A percentile compares a stretch with the other conserved stretches of the same genome.
These are phyloP conservation scores for Euura saliciscinereae DNA, from an alignment of 1,140 invertebrate genomes.

Conservation along the genomic window DNA sequence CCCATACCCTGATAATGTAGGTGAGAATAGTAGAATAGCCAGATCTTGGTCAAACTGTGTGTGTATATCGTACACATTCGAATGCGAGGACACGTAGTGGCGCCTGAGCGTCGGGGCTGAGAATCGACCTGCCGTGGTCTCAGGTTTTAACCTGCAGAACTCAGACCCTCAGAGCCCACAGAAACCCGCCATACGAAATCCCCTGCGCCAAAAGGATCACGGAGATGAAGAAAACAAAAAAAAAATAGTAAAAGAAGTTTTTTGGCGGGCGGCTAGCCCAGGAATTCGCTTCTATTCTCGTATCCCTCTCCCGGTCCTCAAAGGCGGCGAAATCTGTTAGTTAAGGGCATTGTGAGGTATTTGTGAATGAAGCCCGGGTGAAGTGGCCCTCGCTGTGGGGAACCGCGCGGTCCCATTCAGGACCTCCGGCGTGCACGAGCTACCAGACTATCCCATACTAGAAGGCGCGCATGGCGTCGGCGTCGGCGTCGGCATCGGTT, in stretches of 20 bases:
- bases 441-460: neutral
- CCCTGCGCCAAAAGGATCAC: slow-evolving; percentile 13
- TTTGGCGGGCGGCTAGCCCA: neutral
- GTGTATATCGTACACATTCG: neutral
- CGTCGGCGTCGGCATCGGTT: slow-evolving; percentile 10
- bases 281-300: slow-evolving; percentile 19
- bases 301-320: neutral
- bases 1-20: neutral
- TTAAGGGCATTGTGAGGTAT: slow-evolving; percentile 47
- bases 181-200: neutral
- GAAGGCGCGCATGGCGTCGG: slow-evolving; percentile 7
- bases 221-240: no score
- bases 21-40: slow-evolving; percentile 1
- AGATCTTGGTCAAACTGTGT: neutral
- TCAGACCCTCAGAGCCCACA: neutral
- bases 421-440: slow-evolving; percentile 32
- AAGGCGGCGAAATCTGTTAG: slow-evolving; percentile 42
- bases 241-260: neutral
- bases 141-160: neutral
- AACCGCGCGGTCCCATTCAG: slow-evolving; percentile 24
- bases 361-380: slow-evolving; percentile 41
- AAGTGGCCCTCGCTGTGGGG: neutral
- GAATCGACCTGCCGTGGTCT: neutral
- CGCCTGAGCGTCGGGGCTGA: neutral
- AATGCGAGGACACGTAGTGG: slow-evolving; percentile 6